Conservation (phyloP, 2,113 vertebrate species). For the Hepsetus odoe region DNA sequence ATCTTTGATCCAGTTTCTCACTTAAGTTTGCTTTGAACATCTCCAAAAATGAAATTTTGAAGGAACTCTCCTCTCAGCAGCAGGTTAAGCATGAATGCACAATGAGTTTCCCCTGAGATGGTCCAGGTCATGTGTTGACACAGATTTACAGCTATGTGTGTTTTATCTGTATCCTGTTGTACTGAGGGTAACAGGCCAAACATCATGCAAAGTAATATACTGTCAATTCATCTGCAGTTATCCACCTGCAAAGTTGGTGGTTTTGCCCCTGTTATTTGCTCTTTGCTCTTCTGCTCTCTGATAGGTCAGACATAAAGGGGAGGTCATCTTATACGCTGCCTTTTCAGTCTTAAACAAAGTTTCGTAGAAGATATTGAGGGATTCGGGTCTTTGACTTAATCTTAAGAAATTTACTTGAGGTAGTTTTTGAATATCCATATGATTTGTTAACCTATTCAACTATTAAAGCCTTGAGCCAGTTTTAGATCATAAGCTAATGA, state of each 20-base stretch:
- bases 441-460: neutral
- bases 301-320: neutral
- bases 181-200: too few relatives aligned
- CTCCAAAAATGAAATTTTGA: too few relatives aligned
- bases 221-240: neutral
- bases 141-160: too few relatives aligned
- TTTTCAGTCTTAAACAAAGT: neutral
- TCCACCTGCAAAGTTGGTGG: neutral
- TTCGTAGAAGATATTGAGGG: conserved; percentile 15
- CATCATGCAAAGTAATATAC: neutral
- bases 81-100: too few relatives aligned
- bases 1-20: neutral
- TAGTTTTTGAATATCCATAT: conserved; percentile 20
- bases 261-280: neutral
- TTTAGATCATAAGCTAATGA: conserved; percentile 1
- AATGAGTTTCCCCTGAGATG: too few relatives aligned
- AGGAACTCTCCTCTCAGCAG: too few relatives aligned
- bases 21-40: neutral
- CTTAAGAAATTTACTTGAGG: conserved; percentile 12
- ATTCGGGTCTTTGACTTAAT: neutral
- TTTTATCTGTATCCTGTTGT: too few relatives aligned
- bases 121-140: too few relatives aligned
- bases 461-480: neutral
- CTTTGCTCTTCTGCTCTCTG: conserved; percentile 8
- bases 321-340: neutral